phyloP scores from a whole-genome alignment of 2,113 vertebrate species.

The Tor tambroides region DNA sequence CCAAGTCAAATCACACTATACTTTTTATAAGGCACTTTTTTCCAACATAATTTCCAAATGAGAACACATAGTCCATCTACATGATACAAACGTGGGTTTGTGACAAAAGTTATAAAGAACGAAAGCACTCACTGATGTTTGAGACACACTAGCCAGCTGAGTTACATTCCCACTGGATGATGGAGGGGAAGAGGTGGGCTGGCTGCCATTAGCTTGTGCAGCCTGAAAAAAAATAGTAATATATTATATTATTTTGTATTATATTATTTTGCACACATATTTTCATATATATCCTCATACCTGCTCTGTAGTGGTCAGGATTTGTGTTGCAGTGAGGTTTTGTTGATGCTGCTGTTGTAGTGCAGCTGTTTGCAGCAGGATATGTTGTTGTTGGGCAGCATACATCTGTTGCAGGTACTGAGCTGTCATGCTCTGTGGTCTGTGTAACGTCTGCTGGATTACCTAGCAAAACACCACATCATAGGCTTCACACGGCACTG shows the following conservation, averaged over 20 bases:
- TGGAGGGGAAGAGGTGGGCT: constrained; percentile 80
- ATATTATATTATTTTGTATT: not conserved
- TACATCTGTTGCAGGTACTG: constrained; percentile 98
- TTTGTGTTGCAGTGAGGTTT: constrained; percentile 84
- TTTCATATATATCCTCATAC: constrained; percentile 64
- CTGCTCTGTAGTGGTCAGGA: constrained; percentile 86
- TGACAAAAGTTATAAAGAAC: not conserved
- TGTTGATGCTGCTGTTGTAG: constrained; percentile 84
- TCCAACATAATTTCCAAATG: not conserved
- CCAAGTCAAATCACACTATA: not conserved
- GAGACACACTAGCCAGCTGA: constrained; percentile 84
- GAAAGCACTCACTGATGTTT: constrained; percentile 83
- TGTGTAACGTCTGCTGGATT: constrained; percentile 91
- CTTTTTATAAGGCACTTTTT: not conserved
- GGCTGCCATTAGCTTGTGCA: constrained; percentile 85
- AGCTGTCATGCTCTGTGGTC: constrained; percentile 89
- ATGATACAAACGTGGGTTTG: not conserved
- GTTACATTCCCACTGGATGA: constrained; percentile 83
- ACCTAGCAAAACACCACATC: constrained; percentile 74
- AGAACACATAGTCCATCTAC: not conserved
- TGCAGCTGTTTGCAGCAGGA: constrained; percentile 92
- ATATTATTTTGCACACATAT: not conserved
- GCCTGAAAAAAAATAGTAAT: constrained; percentile 69
- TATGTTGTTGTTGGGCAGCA: constrained; percentile 92
- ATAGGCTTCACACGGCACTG: not conserved